Percentiles rank a stretch among this genome's conserved stretches.
Evolutionary conservation across 1,140 invertebrate genomes (phyloP).

Genomic region (Leucophenga varia): DNA sequence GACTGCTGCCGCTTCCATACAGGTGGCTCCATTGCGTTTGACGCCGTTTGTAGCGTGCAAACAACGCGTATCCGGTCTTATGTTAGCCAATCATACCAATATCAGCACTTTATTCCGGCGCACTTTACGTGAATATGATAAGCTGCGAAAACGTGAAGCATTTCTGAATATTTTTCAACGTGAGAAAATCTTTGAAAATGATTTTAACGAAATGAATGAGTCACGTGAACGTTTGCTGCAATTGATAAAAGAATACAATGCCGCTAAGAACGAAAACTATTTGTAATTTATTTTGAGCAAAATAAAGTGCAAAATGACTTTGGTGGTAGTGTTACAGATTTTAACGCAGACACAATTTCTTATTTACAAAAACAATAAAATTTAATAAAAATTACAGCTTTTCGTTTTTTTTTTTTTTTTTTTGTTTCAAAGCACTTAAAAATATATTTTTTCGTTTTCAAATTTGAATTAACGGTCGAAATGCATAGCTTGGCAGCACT

Average conservation of each 20-base stretch:
- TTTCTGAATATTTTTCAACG: constrained; percentile 96
- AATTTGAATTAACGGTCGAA: too few relatives aligned
- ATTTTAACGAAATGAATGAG: constrained; percentile 87
- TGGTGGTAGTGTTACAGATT: too few relatives aligned
- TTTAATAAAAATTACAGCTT: too few relatives aligned
- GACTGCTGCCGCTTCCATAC: constrained; percentile 95
- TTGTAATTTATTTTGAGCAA: too few relatives aligned
- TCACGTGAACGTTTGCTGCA: constrained; percentile 85
- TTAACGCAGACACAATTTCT: too few relatives aligned
- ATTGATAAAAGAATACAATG: constrained; percentile 94
- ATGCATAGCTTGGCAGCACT: too few relatives aligned
- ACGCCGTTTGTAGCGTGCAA: constrained; percentile 94
- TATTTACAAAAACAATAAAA: too few relatives aligned
- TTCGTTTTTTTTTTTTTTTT: too few relatives aligned
- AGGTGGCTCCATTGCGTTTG: constrained; percentile 92
- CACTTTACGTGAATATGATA: constrained; percentile 89
- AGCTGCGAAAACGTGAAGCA: constrained; percentile 91
- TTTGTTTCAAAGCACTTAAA: too few relatives aligned
- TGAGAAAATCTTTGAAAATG: constrained; percentile 90
- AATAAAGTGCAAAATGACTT: too few relatives aligned
- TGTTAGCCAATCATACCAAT: constrained; percentile 98
- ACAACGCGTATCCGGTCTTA: constrained; percentile 93
- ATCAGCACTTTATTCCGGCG: constrained; percentile 78
- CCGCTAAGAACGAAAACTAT: constrained; percentile 89
- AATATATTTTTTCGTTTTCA: too few relatives aligned